phyloP scores from a whole-genome alignment of 2,888 invertebrate species.

The Parnassius orleans region DNA sequence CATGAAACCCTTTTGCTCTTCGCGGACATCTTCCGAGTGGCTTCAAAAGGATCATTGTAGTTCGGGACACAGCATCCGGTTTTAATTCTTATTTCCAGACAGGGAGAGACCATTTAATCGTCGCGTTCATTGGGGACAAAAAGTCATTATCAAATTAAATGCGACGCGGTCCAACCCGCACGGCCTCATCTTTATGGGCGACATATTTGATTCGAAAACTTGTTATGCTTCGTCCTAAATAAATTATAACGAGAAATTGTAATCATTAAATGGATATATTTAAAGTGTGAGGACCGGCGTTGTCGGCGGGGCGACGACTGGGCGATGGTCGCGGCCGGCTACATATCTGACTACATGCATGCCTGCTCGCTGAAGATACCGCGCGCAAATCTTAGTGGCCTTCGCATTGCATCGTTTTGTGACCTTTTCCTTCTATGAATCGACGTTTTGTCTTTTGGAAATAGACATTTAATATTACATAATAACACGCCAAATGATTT shows the following conservation, averaged over 20 bases:
- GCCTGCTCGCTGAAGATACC: constrained; percentile 69
- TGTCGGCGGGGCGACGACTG: constrained; percentile 43
- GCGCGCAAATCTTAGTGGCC: constrained; percentile 63
- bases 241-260: constrained; percentile 81
- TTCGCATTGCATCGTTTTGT: constrained; percentile 56
- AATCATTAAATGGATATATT: constrained; percentile 79
- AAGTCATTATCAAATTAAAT: constrained; percentile 72
- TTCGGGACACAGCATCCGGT: constrained; percentile 66
- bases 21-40: constrained; percentile 53
- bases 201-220: constrained; percentile 81
- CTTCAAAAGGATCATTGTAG: constrained; percentile 73
- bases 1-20: constrained; percentile 74
- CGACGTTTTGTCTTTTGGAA: too few relatives aligned
- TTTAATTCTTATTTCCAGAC: constrained; percentile 77
- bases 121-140: constrained; percentile 55
- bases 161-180: constrained; percentile 72
- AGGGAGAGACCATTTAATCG: constrained; percentile 69
- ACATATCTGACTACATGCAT: constrained; percentile 74
- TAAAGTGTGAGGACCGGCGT: constrained; percentile 66
- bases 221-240: constrained; percentile 80
- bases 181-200: constrained; percentile 79
- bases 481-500: too few relatives aligned
- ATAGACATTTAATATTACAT: too few relatives aligned
- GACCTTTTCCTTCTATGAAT: too few relatives aligned
- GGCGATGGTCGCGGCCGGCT: constrained; percentile 39